Evolutionary conservation across 1,140 invertebrate species (phyloP).

Genomic region (Planococcus citri): DNA sequence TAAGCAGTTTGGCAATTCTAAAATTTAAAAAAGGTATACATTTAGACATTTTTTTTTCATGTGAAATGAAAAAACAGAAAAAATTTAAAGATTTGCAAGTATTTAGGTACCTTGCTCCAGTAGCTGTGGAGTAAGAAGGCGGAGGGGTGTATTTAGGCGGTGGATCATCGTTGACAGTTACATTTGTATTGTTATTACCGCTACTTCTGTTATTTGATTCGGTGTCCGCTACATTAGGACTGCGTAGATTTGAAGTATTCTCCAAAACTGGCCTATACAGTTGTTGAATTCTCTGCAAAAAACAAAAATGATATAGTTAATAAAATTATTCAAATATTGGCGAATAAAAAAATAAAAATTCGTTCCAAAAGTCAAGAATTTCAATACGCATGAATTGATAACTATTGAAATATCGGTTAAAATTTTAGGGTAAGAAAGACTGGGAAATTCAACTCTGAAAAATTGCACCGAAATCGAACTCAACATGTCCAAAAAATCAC

Average conservation of each 20-base stretch:
- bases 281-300: conserved; percentile 54
- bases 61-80: not conserved
- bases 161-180: conserved; percentile 51
- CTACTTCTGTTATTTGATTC: conserved; percentile 29
- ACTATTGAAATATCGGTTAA: no score
- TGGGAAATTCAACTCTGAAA: no score
- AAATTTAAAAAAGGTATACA: conserved; percentile 14
- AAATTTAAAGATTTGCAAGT: not conserved
- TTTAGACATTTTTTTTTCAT: not conserved
- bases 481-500: no score
- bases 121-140: conserved; percentile 80
- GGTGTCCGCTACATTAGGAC: conserved; percentile 32
- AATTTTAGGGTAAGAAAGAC: no score
- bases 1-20: conserved; percentile 60
- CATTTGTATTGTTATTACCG: not conserved
- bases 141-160: conserved; percentile 87
- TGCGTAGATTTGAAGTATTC: conserved; percentile 30
- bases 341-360: no score
- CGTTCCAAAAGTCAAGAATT: no score
- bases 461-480: no score
- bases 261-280: conserved; percentile 51
- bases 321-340: not conserved
- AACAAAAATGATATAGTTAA: conserved; percentile 1
- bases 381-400: no score
- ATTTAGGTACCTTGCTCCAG: conserved; percentile 46